A percentile compares a stretch with the other conserved stretches of the same genome.
phyloP scores from a whole-genome alignment of 2,888 invertebrate genomes.

The Catocala sponsa region DNA sequence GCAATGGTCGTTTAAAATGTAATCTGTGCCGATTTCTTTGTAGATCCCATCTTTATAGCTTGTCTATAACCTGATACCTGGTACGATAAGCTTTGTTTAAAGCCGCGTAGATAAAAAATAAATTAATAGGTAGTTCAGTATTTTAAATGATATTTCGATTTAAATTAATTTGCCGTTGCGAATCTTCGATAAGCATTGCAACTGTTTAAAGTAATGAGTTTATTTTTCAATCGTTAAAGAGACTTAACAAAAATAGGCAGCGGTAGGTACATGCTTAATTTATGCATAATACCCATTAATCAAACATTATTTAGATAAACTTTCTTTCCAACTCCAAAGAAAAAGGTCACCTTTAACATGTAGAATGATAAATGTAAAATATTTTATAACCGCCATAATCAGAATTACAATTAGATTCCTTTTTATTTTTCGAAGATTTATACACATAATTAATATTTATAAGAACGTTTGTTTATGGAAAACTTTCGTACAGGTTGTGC shows the following conservation, averaged over 20 bases:
- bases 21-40: slow-evolving; percentile 79
- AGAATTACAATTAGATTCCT: slow-evolving; percentile 16
- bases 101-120: slow-evolving; percentile 37
- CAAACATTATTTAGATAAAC: no score
- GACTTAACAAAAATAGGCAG: no score
- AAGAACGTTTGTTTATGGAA: slow-evolving; percentile 24
- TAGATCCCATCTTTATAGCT: slow-evolving; percentile 80
- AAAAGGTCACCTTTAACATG: not conserved
- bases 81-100: slow-evolving; percentile 49
- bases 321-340: not conserved
- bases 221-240: no score
- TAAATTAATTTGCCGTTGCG: not conserved
- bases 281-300: no score
- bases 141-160: slow-evolving; percentile 8
- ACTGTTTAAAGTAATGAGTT: not conserved
- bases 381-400: not conserved
- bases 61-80: slow-evolving; percentile 60
- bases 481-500: slow-evolving; percentile 24
- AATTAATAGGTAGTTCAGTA: slow-evolving; percentile 9
- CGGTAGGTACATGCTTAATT: no score
- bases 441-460: slow-evolving; percentile 33
- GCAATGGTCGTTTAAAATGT: slow-evolving; percentile 63
- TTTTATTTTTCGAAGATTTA: slow-evolving; percentile 18
- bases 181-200: not conserved
- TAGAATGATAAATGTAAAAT: slow-evolving; percentile 1